Evolutionary conservation across 2,888 invertebrate species (phyloP).

Genomic region (Dryobotodes eremita): DNA sequence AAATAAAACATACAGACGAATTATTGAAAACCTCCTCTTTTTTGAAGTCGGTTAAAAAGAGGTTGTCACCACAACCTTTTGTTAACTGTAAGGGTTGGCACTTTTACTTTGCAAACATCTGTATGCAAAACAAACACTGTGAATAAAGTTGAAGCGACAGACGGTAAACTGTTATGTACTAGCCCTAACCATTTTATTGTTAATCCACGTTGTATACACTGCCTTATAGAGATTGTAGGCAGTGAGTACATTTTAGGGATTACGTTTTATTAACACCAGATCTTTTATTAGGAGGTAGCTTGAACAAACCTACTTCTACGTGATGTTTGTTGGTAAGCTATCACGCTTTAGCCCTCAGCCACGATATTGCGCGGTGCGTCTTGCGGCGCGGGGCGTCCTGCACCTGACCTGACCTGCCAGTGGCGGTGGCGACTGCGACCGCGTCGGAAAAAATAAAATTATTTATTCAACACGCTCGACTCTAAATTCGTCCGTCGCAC

Average conservation of each 20-base stretch:
- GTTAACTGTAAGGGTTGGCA: not conserved
- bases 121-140: constrained; percentile 14
- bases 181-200: not conserved
- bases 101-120: constrained; percentile 7
- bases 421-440: no score
- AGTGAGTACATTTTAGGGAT: constrained; percentile 13
- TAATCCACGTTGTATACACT: not conserved
- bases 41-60: not conserved
- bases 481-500: no score
- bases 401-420: no score
- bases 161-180: constrained; percentile 10
- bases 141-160: constrained; percentile 16
- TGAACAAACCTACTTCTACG: not conserved
- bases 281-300: not conserved
- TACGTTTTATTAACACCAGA: constrained; percentile 7
- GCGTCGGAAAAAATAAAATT: no score
- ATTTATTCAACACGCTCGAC: no score
- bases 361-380: no score
- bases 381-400: no score
- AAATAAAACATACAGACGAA: no score
- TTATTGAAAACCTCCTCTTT: no score
- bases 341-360: no score
- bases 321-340: not conserved
- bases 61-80: not conserved
- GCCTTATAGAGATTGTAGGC: not conserved